phyloP scores from a whole-genome alignment of 2,888 invertebrate species.

The Pammene aurita region DNA sequence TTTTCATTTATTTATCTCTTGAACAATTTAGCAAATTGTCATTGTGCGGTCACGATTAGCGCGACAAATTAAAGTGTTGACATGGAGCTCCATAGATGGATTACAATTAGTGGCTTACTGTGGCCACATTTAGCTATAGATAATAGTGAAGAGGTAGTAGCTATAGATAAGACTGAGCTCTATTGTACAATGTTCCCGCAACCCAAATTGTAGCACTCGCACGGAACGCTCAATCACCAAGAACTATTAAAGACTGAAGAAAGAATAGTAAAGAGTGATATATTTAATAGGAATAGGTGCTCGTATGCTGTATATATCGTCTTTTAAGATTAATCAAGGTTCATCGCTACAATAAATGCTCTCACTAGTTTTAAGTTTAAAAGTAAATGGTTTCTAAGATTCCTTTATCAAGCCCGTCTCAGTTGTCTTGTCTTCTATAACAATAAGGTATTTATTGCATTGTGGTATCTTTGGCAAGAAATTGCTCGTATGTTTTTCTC shows the following conservation, averaged over 20 bases:
- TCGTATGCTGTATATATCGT: too few species aligned
- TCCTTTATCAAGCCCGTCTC: too few species aligned
- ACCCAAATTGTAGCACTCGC: not conserved
- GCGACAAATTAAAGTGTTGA: constrained; percentile 38
- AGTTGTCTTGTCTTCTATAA: too few species aligned
- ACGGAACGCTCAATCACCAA: not conserved
- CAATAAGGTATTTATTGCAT: too few species aligned
- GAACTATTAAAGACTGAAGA: not conserved
- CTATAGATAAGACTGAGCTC: not conserved
- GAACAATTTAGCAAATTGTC: constrained; percentile 36
- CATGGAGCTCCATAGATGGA: constrained; percentile 15
- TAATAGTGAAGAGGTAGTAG: not conserved
- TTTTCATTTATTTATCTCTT: constrained; percentile 22
- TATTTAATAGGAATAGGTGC: not conserved
- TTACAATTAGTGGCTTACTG: constrained; percentile 19
- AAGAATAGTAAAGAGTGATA: not conserved
- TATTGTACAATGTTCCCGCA: constrained; percentile 4
- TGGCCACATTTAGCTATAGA: not conserved
- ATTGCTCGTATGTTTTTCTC: not conserved
- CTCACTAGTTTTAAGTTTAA: too few species aligned
- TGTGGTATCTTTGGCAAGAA: not conserved
- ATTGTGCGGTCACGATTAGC: constrained; percentile 25
- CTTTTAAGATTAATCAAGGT: too few species aligned
- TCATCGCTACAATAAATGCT: too few species aligned
- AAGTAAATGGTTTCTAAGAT: too few species aligned